phyloP scores from a whole-genome alignment of 2,888 invertebrate species.

The Eupithecia abbreviata region DNA sequence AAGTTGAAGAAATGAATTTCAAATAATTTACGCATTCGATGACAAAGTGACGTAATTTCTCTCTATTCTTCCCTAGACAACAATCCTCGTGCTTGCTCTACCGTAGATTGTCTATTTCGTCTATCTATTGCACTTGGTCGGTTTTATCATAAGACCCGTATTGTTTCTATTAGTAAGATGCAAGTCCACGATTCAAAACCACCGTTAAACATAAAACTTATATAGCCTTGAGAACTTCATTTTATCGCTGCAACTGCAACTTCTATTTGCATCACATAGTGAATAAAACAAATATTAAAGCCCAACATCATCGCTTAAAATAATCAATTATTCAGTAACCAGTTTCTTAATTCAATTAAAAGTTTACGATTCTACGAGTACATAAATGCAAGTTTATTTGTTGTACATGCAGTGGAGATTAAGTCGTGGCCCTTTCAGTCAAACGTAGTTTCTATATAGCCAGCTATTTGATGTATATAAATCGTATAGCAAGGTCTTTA shows the following conservation, averaged over 20 bases:
- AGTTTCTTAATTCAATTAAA: slow-evolving; percentile 45
- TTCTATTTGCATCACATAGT: not conserved
- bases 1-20: too few relatives aligned
- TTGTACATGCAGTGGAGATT: slow-evolving; percentile 30
- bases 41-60: not conserved
- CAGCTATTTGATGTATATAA: not conserved
- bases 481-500: not conserved
- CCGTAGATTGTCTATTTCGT: not conserved
- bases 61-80: too few relatives aligned
- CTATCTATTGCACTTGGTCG: not conserved
- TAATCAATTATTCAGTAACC: slow-evolving; percentile 41
- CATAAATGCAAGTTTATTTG: slow-evolving; percentile 39
- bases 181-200: not conserved
- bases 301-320: slow-evolving; percentile 23
- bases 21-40: too few relatives aligned
- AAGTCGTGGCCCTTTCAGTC: slow-evolving; percentile 5
- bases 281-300: not conserved
- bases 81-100: too few relatives aligned
- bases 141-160: not conserved
- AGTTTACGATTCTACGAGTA: slow-evolving; percentile 36
- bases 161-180: not conserved
- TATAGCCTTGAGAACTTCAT: not conserved
- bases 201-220: not conserved
- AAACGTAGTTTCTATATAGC: not conserved
- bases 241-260: not conserved